Evolutionary conservation across 1,140 invertebrate species (phyloP), one percentile per base, ranked within the genome.

Genomic region (Musca vetustissima): DNA sequence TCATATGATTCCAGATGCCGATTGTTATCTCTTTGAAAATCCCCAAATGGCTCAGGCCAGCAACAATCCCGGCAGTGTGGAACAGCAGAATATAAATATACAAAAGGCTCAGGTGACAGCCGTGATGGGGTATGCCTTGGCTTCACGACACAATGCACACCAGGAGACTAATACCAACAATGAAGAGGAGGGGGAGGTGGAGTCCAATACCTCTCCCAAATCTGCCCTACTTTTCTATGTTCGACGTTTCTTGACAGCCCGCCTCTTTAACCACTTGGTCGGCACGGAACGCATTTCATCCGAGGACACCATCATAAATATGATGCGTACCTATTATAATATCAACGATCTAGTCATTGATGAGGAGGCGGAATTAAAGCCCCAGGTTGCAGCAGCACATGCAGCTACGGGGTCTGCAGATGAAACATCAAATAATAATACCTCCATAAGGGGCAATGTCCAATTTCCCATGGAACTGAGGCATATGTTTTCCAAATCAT

Each of bases 81-180:
- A 79, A 36, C 80, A 82, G 36, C 76, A 80, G 32, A 82, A 82
- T 70, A 74, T 82, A 0, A 82, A 77, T 57, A 74, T 82, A 13
- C 80, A 82, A 66, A 82, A 78, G 25, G 67, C 76, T 0, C 80
- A 82, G 68, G 53, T 82, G 6, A 72, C 71, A 4, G 74, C 78
- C 2, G 74, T 82, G 49, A 50, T 82, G 1, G 76, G 75, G 13
- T 81, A 72, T 66, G 76, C 76, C 0, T 32, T 82, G 4, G 70
- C 72, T 55, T 50, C 74, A 13, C 67, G 79, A 15, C 17, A 53
- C 6, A n/a, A n/a, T n/a, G n/a, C n/a, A n/a, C n/a, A n/a, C n/a
- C n/a, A n/a, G n/a, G n/a, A n/a, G n/a, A n/a, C n/a, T n/a, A n/a
- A n/a, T n/a, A 11, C 8, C 24, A 36, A 66, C 4, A 9, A 1